A percentile compares a stretch with the other conserved stretches of the same genome.
Evolutionary conservation across 2,888 invertebrate genomes (phyloP).

Genomic region (Eucera pruinosa): DNA sequence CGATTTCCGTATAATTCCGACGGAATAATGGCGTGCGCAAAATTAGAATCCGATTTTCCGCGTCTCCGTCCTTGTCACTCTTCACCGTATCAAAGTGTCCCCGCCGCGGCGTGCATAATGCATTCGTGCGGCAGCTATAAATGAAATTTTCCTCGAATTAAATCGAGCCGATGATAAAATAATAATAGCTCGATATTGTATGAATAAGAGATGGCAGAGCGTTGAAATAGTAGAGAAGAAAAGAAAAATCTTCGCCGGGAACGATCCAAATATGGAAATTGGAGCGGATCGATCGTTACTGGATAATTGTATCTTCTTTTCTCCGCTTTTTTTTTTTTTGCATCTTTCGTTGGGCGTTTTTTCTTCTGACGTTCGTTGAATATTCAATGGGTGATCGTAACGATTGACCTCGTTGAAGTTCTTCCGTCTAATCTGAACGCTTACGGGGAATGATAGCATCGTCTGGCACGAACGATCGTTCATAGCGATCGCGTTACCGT

Average conservation of each 20-base stretch:
- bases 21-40: slow-evolving; percentile 45
- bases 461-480: slow-evolving; percentile 40
- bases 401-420: slow-evolving; percentile 44
- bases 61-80: not conserved
- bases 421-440: slow-evolving; percentile 25
- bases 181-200: slow-evolving; percentile 42
- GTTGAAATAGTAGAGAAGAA: not conserved
- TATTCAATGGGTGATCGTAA: slow-evolving; percentile 40
- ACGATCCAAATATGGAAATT: slow-evolving; percentile 51
- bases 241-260: slow-evolving; percentile 15
- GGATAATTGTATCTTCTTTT: slow-evolving; percentile 37
- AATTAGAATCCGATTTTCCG: slow-evolving; percentile 55
- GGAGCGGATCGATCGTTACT: slow-evolving; percentile 27
- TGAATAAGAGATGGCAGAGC: slow-evolving; percentile 30
- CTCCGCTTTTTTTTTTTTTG: not conserved
- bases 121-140: slow-evolving; percentile 11
- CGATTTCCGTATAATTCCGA: slow-evolving; percentile 31
- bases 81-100: not conserved
- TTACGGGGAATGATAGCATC: slow-evolving; percentile 39
- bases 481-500: slow-evolving; percentile 36
- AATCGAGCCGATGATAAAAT: slow-evolving; percentile 51
- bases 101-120: slow-evolving; percentile 22
- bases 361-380: slow-evolving; percentile 23
- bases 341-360: not conserved
- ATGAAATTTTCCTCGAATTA: slow-evolving; percentile 48